A percentile compares a stretch with the other conserved stretches of the same genome.
Evolutionary conservation across 2,113 vertebrate species (phyloP).

Genomic region (Semicossyphus pulcher): DNA sequence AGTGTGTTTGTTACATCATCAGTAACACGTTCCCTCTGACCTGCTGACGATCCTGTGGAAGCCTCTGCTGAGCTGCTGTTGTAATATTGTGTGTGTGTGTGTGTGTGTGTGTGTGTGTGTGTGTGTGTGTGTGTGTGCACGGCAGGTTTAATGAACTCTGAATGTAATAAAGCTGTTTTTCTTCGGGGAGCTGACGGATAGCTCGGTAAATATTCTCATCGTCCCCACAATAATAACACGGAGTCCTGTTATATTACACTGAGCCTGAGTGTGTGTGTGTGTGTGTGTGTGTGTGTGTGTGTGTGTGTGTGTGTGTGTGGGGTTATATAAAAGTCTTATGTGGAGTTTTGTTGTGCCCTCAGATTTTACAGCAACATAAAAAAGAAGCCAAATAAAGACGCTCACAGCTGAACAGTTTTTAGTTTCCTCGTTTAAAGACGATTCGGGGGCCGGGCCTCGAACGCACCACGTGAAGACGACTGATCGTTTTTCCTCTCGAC

Average conservation of each 20-base stretch:
- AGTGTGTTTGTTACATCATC: no score
- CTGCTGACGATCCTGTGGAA: no score
- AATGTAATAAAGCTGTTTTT: slow-evolving; percentile 28
- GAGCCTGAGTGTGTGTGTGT: not conserved
- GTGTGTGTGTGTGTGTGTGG: not conserved
- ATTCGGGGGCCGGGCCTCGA: no score
- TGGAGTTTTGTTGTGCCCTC: not conserved
- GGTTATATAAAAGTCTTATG: not conserved
- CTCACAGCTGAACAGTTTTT: no score
- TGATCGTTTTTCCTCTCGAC: no score
- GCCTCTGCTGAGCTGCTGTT: not conserved
- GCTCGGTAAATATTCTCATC: slow-evolving; percentile 30
- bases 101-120: slow-evolving; percentile 1
- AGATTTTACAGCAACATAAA: not conserved
- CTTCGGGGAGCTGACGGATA: slow-evolving; percentile 19
- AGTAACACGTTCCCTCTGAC: no score
- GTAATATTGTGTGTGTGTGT: not conserved
- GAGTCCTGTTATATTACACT: not conserved
- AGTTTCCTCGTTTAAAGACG: no score
- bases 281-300: slow-evolving; percentile 11
- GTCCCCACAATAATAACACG: slow-evolving; percentile 30
- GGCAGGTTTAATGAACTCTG: slow-evolving; percentile 31
- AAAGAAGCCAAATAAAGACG: not conserved
- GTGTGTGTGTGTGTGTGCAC: slow-evolving; percentile 8
- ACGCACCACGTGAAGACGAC: no score